These are phyloP conservation scores for Pseudachorutes palmiensis DNA, from an alignment of 1,140 invertebrate genomes.

Conservation along the genomic window DNA sequence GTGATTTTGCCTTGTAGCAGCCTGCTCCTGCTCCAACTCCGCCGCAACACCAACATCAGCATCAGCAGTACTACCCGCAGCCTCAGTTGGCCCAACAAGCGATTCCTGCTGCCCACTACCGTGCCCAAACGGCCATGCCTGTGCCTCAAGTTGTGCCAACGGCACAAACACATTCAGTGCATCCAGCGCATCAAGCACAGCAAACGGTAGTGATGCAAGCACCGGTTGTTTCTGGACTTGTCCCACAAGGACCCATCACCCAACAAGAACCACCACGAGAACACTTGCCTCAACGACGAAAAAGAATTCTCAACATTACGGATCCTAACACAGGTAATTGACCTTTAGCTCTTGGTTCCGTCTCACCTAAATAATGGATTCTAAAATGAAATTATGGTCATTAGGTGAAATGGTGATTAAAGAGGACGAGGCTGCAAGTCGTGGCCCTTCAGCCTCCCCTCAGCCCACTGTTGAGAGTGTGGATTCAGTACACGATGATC, in stretches of 20 bases:
- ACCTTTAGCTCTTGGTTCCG: too few species aligned
- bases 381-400: background rate
- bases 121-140: background rate
- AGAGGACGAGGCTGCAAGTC: background rate
- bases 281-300: background rate
- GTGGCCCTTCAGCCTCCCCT: background rate
- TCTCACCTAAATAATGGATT: too few species aligned
- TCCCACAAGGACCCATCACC: background rate
- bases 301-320: background rate
- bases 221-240: background rate
- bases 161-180: background rate
- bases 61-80: background rate
- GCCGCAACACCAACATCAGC: too few species aligned
- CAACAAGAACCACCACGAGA: background rate
- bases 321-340: constrained; percentile 13
- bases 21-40: background rate
- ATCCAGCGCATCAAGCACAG: constrained; percentile 10
- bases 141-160: background rate
- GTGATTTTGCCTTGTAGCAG: background rate
- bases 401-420: background rate
- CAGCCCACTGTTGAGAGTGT: background rate
- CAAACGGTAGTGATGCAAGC: background rate
- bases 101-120: too few species aligned
- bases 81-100: background rate
- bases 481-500: too few species aligned